Base-by-base conservation (phyloP, 2,797 vertebrate genomes). In the Thaleichthys pacificus region DNA sequence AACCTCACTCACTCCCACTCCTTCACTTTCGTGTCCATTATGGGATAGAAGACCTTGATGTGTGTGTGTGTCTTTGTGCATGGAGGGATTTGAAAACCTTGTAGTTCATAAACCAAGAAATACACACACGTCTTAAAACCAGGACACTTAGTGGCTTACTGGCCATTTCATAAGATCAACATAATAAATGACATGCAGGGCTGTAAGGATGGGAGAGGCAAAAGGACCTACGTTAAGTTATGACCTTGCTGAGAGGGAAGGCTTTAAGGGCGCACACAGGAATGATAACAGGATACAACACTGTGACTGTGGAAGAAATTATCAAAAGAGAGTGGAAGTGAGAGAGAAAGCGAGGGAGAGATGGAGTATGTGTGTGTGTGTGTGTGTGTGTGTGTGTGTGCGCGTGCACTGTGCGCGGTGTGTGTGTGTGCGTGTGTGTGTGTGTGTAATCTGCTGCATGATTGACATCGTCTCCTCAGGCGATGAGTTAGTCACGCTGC, bases 161-260 rank as follows among this genome's bases (percentile, higher is more conserved):
- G 78, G 81, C 78, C 69, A 82, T 86, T 85, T 86, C 84, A 88
- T 88, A 86, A 84, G 84, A 84, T 80, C 82, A 76, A 84, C 76
- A 80, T 70, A 77, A 82, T 84, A 73, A 71, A 80, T 81, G 82
- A 77, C 66, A 76, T 71, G 72, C 81, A 79, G 77, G 70, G 73
- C 79, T 80, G 73, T 78, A 66, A 77, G 68, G 35, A 64, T 54
- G 73, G 76, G 11, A 56, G 57, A 2, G 32, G 80, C 73, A 77
- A 79, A 71, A 69, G 28, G 71, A 57, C 47, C 68, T 5, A 70
- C 80, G 76, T 70, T 79, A 73, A 87, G 87, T 86, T 72, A 83
- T 80, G 82, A 85, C 80, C 80, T 80, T 80, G 69, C 69, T 56
- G 58, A 3, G 65, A 17, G 71, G 72, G 79, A 83, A 64, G 42